Conservation (phyloP, 2,113 vertebrate genomes). For the Zootoca vivipara region DNA sequence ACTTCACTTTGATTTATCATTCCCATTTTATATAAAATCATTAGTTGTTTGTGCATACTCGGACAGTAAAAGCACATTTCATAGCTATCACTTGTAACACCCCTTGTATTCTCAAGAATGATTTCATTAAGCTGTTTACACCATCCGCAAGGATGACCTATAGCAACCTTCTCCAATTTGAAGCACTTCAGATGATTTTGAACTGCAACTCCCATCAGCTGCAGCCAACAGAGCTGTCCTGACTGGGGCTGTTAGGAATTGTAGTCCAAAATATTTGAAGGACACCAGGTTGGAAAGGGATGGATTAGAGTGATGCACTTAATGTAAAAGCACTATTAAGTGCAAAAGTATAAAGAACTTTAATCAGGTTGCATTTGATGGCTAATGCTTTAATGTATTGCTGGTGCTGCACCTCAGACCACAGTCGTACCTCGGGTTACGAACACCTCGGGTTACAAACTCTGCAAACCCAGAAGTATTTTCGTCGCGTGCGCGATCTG, state of each 20-base stretch:
- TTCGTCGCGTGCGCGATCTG: too few relatives aligned
- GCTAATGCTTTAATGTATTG: neutral
- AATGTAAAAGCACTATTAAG: neutral
- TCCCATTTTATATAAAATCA: neutral
- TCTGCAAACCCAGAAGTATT: too few relatives aligned
- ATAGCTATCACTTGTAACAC: neutral
- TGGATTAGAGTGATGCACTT: neutral
- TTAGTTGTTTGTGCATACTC: neutral
- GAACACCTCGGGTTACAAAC: too few relatives aligned
- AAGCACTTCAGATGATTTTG: too few relatives aligned
- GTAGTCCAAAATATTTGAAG: too few relatives aligned
- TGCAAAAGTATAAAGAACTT: neutral
- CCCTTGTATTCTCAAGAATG: neutral
- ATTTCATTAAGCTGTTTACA: neutral
- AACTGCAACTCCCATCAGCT: too few relatives aligned
- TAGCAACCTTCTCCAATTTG: too few relatives aligned
- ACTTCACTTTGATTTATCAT: neutral
- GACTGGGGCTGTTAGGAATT: too few relatives aligned
- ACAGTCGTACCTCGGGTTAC: too few relatives aligned
- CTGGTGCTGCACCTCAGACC: neutral
- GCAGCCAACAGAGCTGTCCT: too few relatives aligned
- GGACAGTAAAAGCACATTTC: neutral
- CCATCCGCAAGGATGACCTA: neutral
- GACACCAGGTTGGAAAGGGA: too few relatives aligned
- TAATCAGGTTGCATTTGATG: neutral